Evolutionary conservation across 2,113 vertebrate species (phyloP), one percentile per base, ranked within the genome.

Genomic region (Anarrhichthys ocellatus): DNA sequence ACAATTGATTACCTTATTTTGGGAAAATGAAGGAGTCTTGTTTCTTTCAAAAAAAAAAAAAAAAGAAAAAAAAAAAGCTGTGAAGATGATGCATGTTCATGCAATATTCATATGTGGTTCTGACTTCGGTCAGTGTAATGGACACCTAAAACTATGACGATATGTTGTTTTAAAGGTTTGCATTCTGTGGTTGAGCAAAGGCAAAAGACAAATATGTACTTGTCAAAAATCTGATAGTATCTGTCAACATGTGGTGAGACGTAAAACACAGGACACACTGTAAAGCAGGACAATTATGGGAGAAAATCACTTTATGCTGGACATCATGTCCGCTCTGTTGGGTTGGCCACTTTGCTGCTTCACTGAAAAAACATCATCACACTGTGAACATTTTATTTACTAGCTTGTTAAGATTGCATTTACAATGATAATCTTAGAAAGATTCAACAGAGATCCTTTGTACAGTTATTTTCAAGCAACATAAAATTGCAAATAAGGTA

Each of bases 391-490:
- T 94, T 95, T 95, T 95, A 95, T 95, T 95, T 90, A 92, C 91
- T 95, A 94, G 84, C 90, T 91, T 94, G 93, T 92, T 94, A 93
- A 94, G 90, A 85, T 92, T 90, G 71, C 84, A 93, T 93, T 93
- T 92, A 93, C 92, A 94, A 88, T 88, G 59, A 93, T 90, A 59
- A 71, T 88, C 94, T 94, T 92, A 93, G 90, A 93, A 94, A 94
- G 92, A 91, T 84, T 91, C 84, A 78, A 88, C 85, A 89, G 91
- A 78, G 86, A 84, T 86, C 63, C 84, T 94, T 92, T 95, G 91
- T 94, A 95, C 93, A 95, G 89, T 90, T 93, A 92, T 94, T 91
- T 93, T 94, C 92, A 94, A 80, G 92, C 91, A 93, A 93, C 76
- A 84, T 81, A 91, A 94, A 89, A 90, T 90, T 89, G 90, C 90